Base-by-base conservation (phyloP, 2,888 invertebrate species). In the Polydrusus pterygomalis region DNA sequence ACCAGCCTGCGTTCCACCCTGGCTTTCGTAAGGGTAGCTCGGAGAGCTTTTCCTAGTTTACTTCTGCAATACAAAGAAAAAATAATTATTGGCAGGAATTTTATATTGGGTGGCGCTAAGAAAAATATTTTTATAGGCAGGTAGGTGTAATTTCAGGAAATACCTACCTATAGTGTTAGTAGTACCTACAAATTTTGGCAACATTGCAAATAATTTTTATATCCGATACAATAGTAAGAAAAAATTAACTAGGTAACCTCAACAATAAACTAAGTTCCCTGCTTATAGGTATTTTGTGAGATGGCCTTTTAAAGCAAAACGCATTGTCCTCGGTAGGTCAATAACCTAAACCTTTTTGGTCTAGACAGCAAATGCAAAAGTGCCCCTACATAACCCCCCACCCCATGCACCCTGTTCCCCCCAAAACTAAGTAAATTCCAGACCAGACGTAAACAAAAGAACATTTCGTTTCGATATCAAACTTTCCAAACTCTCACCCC, bases 1-100 rank as follows among this genome's bases (percentile, higher is more conserved):
- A 92, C 91, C 49, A 93, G 86, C 70, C 92, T 88, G 77, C 90
- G 89, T 83, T 91, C 91, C 62, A 88, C 86, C 79, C 88, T 89
- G 7, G 91, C 91, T 68, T 88, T 86, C 38, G 89, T 87, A 8
- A 91, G 87, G 77, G 91, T 90, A n/a, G 89, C 88, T 74, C 88
- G 89, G 80, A 91, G 89, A 75, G 90, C 89, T 51, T 88, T 87
- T 54, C 90, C 89, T 77, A 91, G 85, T 74, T 89, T 87, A 83
- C 88, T 90, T 86, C 82, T 89, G 83, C 15, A 87, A 86, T 9
- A 34, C 1, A 34, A 34, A 34, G 10, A 34, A 34, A 34, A 34
- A 6, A 7, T 30, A 6, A 30, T 30, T 30, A 30, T 2, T 6
- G 30, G 5, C 72, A 56, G 30, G 60, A 3, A 49, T 20, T 58